Percentiles rank a stretch among this genome's conserved stretches.
Evolutionary conservation across 2,113 vertebrate genomes (phyloP).

Genomic region (Prunella himalayana): DNA sequence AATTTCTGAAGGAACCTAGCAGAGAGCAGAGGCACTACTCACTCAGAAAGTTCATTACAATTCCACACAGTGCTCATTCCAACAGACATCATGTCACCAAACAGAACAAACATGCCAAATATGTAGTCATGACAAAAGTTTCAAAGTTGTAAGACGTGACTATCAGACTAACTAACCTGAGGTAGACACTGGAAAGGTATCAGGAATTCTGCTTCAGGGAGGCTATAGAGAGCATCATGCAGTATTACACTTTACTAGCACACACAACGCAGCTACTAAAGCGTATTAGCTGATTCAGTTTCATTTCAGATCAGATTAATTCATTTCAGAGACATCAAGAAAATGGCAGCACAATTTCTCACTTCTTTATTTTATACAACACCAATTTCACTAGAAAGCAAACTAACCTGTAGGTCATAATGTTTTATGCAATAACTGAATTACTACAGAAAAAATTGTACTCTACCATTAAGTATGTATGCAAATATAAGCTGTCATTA

Average conservation of each 20-base stretch:
- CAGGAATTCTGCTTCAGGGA: neutral
- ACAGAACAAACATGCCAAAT: neutral
- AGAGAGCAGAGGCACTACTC: neutral
- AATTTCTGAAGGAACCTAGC: neutral
- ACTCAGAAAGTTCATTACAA: neutral
- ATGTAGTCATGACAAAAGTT: neutral
- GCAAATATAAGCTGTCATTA: neutral
- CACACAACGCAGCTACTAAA: neutral
- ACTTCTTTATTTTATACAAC: neutral
- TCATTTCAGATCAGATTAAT: neutral
- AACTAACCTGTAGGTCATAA: neutral
- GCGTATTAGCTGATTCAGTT: neutral
- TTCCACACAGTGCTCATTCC: neutral
- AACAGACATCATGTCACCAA: neutral
- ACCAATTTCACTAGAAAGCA: neutral
- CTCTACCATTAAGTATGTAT: neutral
- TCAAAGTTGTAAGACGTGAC: neutral
- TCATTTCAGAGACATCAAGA: neutral
- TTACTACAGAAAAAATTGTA: neutral
- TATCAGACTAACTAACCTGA: neutral
- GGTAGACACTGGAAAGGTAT: neutral
- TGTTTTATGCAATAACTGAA: neutral
- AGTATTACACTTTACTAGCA: neutral
- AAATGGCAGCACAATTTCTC: neutral
- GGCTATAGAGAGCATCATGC: neutral